Evolutionary conservation across 2,113 vertebrate genomes (phyloP), one percentile per base, ranked within the genome.

Genomic region (Pyxicephalus adspersus): DNA sequence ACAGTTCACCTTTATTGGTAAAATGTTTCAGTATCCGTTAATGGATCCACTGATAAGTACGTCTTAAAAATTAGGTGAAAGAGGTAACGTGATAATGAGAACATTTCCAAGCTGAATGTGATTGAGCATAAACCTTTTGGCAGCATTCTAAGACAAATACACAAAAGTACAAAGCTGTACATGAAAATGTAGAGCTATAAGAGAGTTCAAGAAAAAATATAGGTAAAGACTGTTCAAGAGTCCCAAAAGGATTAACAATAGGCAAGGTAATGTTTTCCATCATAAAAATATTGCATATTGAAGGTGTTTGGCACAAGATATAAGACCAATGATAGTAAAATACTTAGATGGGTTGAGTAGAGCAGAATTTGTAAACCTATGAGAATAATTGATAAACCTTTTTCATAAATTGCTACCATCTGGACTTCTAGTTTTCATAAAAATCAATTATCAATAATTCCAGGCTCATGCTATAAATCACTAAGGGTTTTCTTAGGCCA

Each of bases 381-480:
- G 23, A 60, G 8, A 7, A 22, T 18, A 20, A 57, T 73, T 8
- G 51, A 54, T 71, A 54, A 55, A 17, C 68, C 51, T 25, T 70
- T 72, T 29, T 51, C n/a, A n/a, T 58, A 58, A n/a, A 73, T 73
- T 28, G 28, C 3, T 22, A 73, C 52, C 70, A 73, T 58, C 26
- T 73, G 70, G 28, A 1, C 26, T 28, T 18, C 20, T n/a, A 15
- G 5, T 73, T 57, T n/a, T 23, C 26, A 19, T n/a, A 6, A 45
- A 72, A 73, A 73, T 72, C 52, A 72, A 55, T 73, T 73, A 73
- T 73, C n/a, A 29, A 58, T 34, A 57, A 8, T 22, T 57, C n/a
- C 18, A 31, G 29, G 15, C 34, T 25, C 70, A 28, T 20, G 4
- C 20, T 31, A 23, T 73, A 73, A n/a, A 73, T 73, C n/a, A 34